Evolutionary conservation across 2,888 invertebrate genomes (phyloP), one percentile per base, ranked within the genome.

Genomic region (Drosophila nigricruria): DNA sequence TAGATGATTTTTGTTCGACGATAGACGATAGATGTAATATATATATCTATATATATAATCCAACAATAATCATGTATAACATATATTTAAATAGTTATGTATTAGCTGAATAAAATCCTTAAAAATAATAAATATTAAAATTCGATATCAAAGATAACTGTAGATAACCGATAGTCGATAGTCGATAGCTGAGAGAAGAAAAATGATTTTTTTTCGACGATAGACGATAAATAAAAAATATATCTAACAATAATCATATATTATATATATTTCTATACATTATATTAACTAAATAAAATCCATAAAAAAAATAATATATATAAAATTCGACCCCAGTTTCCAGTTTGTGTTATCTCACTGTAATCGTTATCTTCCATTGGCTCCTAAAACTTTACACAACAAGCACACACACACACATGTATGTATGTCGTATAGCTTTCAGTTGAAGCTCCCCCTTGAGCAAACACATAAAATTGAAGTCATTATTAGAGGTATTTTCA

Each of bases 401-500:
- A 32, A 49, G 18, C 8, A 20, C 32, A 20, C 1, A 12, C 20
- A 8, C 2, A 45, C 25, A 25, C 16, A 9, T 3, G 8, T 25
- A 43, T 42, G 2, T 4, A 14, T 32, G 9, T 23, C 14, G 9
- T 10, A 16, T 52, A 5, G 23, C 0, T 34, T 30, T 16, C 23
- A 10, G 23, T 23, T 36, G 30, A 20, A 40, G 40, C 40, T 30
- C 20, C 30, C 38, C 16, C 20, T 1, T 52, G 1, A n/a, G 23
- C 52, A 34, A 45, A 45, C 20, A 40, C 14, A 30, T 32, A 23
- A 43, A 43, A 23, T 10, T 38, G 53, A 3, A 34, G 20, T 23
- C 43, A 38, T 50, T 58, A 62, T 70, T 52, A 45, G 32, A 56
- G 63, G 27, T 54, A 38, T 49, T 25, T 47, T 32, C 23, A 20